phyloP scores from a whole-genome alignment of 2,888 invertebrate genomes.

The Troides helena region DNA sequence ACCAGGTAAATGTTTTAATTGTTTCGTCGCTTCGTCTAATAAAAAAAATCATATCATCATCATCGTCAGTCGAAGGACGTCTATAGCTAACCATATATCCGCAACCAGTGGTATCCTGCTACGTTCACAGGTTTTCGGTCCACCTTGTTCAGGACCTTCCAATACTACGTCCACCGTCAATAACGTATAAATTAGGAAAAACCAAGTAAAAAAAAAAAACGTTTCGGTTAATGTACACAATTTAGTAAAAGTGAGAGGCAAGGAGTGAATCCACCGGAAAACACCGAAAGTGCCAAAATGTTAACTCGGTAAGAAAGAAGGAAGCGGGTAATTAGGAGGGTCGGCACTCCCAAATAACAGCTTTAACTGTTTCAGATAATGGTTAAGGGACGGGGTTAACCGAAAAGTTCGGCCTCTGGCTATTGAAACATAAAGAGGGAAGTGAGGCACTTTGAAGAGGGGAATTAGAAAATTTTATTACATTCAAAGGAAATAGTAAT shows the following conservation, averaged over 20 bases:
- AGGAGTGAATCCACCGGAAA: conserved; percentile 25
- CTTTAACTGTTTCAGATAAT: conserved; percentile 47
- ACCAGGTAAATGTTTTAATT: too few relatives aligned
- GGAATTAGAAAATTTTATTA: conserved; percentile 2
- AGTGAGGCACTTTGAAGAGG: conserved; percentile 8
- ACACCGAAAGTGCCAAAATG: conserved; percentile 38
- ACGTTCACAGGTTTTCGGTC: too few relatives aligned
- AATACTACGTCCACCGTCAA: too few relatives aligned
- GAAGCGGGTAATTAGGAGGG: conserved; percentile 50
- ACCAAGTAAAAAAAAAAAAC: conserved; percentile 3
- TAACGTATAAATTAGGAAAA: background rate
- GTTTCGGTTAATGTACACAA: background rate
- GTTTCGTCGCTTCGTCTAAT: too few relatives aligned
- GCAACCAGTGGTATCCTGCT: too few relatives aligned
- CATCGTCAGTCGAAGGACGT: too few relatives aligned
- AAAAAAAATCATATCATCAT: too few relatives aligned
- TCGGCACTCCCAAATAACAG: conserved; percentile 42
- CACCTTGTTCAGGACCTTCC: too few relatives aligned
- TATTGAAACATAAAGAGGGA: conserved; percentile 35
- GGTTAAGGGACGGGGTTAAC: conserved; percentile 35
- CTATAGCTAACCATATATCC: too few relatives aligned
- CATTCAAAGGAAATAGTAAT: conserved; percentile 7
- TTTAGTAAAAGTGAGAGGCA: conserved; percentile 1
- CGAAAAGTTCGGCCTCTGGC: conserved; percentile 35
- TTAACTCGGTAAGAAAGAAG: conserved; percentile 41